A percentile compares a stretch with the other conserved stretches of the same genome.
Evolutionary conservation across 92 coral and sea anemone genomes (phyloP).

Genomic region (Porites divaricata): DNA sequence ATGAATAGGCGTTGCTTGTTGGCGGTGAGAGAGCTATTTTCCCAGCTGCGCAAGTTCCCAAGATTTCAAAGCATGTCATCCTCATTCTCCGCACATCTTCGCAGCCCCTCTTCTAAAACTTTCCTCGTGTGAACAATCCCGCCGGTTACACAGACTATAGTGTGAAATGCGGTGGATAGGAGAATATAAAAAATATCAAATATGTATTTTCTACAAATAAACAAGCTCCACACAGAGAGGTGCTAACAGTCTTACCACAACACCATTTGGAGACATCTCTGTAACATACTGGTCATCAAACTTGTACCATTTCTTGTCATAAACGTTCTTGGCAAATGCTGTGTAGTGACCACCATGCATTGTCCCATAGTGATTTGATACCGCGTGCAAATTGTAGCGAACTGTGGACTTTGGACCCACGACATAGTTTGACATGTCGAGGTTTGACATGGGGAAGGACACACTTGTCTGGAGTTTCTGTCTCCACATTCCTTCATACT

Average conservation of each 20-base stretch:
- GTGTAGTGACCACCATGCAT: conserved; percentile 99
- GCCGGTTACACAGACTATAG: too few relatives aligned
- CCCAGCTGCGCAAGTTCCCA: too few relatives aligned
- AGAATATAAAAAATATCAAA: too few relatives aligned
- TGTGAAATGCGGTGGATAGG: too few relatives aligned
- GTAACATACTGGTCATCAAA: conserved; percentile 94
- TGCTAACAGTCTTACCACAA: conserved; percentile 66
- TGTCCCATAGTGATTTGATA: conserved; percentile 96
- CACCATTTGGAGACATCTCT: conserved; percentile 73
- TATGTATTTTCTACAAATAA: too few relatives aligned
- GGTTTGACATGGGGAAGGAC: conserved; percentile 69
- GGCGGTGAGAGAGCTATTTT: too few relatives aligned
- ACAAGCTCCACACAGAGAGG: not conserved
- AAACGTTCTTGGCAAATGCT: conserved; percentile 85
- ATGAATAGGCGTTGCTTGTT: too few relatives aligned
- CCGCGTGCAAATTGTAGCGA: conserved; percentile 76
- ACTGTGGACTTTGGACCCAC: conserved; percentile 68
- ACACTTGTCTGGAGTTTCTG: conserved; percentile 93
- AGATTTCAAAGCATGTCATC: too few relatives aligned
- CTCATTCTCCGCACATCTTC: too few relatives aligned
- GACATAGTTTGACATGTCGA: conserved; percentile 76
- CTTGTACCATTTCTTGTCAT: conserved; percentile 87
- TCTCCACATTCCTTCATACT: conserved; percentile 97
- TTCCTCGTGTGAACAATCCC: too few relatives aligned
- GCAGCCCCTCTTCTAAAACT: too few relatives aligned